phyloP scores from a whole-genome alignment of 1,140 invertebrate genomes.

The Lethocerus indicus region DNA sequence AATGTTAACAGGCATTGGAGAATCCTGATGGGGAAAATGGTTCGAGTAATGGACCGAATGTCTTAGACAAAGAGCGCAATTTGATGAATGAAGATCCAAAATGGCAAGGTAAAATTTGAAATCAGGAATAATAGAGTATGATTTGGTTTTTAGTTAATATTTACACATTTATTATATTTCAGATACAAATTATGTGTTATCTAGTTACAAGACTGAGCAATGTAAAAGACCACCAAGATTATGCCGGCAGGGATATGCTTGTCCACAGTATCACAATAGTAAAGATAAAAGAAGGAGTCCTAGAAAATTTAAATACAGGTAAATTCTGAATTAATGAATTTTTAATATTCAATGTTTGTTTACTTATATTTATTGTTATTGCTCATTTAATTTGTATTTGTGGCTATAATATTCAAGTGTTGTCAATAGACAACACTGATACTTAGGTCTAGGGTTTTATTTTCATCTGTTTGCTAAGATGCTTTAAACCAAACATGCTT shows the following conservation, averaged over 20 bases:
- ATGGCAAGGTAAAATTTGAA: conserved; percentile 65
- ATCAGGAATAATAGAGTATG: not conserved
- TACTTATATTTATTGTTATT: not conserved
- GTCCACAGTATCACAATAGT: conserved; percentile 96
- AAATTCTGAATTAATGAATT: conserved; percentile 6
- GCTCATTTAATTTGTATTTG: not conserved
- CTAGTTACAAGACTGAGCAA: conserved; percentile 96
- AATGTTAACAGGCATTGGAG: conserved; percentile 49
- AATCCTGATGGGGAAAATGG: conserved; percentile 46
- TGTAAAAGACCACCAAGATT: conserved; percentile 91
- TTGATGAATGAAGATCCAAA: conserved; percentile 97
- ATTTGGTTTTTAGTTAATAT: not conserved
- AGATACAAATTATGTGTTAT: conserved; percentile 95
- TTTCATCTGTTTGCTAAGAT: too few relatives aligned
- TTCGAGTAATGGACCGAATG: conserved; percentile 61
- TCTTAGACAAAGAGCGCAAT: conserved; percentile 83
- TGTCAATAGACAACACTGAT: too few relatives aligned
- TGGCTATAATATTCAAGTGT: too few relatives aligned
- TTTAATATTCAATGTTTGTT: not conserved
- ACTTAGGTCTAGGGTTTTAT: too few relatives aligned
- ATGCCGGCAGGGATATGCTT: conserved; percentile 96
- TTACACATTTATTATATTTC: conserved; percentile 15
- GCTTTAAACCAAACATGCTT: too few relatives aligned
- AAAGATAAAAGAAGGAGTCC: conserved; percentile 85
- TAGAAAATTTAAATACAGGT: conserved; percentile 74